Conservation (phyloP, 2,888 invertebrate species). For the Cyrtodaria siliqua region DNA sequence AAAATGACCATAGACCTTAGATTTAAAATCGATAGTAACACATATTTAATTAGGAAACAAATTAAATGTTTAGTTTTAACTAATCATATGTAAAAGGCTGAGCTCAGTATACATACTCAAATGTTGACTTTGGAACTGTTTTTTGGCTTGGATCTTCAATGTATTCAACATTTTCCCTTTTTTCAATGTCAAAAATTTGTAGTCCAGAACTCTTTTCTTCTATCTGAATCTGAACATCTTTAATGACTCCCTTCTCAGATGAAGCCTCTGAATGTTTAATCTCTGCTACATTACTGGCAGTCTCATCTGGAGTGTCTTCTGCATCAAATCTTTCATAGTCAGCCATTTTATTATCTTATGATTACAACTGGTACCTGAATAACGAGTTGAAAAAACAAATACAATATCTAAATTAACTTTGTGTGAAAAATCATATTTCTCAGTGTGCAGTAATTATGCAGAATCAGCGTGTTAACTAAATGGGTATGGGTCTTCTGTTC, state of each 20-base stretch:
- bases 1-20: too few species aligned
- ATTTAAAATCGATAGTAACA: too few species aligned
- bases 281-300: slow-evolving; percentile 17
- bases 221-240: slow-evolving; percentile 61
- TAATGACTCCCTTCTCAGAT: slow-evolving; percentile 34
- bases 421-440: not conserved
- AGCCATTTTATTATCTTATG: not conserved
- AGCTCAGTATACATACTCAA: too few species aligned
- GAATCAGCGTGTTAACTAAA: too few species aligned
- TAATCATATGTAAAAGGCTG: too few species aligned
- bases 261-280: slow-evolving; percentile 40
- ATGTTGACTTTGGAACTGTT: slow-evolving; percentile 47
- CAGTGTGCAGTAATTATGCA: not conserved
- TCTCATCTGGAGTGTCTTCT: too few species aligned
- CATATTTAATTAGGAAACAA: too few species aligned
- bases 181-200: slow-evolving; percentile 61
- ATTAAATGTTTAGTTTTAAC: too few species aligned
- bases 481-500: too few species aligned
- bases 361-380: too few species aligned
- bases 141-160: slow-evolving; percentile 70
- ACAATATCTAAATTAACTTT: not conserved
- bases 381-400: slow-evolving; percentile 20
- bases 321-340: slow-evolving; percentile 8
- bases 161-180: slow-evolving; percentile 59
- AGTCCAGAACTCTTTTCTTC: slow-evolving; percentile 48